Evolutionary conservation across 2,888 invertebrate species (phyloP), one percentile per base, ranked within the genome.

Genomic region (Pomacea canaliculata): DNA sequence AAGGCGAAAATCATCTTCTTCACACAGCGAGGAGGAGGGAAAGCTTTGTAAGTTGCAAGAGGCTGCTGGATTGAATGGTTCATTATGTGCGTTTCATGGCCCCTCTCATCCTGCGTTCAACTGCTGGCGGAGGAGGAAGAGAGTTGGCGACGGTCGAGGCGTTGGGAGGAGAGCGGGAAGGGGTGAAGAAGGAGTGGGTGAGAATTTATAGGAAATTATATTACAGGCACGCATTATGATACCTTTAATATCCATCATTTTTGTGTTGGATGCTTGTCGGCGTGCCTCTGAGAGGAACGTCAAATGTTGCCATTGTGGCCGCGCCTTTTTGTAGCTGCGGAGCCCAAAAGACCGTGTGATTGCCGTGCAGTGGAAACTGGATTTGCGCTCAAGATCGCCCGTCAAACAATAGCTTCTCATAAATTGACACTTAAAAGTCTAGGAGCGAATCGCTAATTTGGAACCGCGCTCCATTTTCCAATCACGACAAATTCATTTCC

Each of bases 401-500:
- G 68, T 68, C 51, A 56, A 16, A 56, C 51, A 56, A 56, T 56
- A 56, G 51, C 51, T 56, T 10, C 23, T 59, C 70, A 70, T 70
- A 51, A 70, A 70, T 12, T 12, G 70, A 18, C 37, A 23, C 59
- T 70, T 70, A 59, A n/a, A 51, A 56, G 70, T 70, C 70, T 70
- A 51, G 27, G 56, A 70, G 70, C 59, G 18, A 51, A 59, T 13
- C 70, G 59, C 51, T 18, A 70, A 49, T 46, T 69, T 48, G 23
- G 18, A n/a, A 19, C 59, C 27, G 51, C 51, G 51, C 70, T 18
- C 60, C 18, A 70, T 70, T 70, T 70, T 70, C 70, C 51, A 49
- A 70, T 70, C 70, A 70, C 19, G 70, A 70, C 70, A 70, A 70
- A 70, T 70, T 70, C 70, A 59, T 56, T 70, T 70, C 27, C 51